phyloP scores from a whole-genome alignment of 1,140 invertebrate species.

The Gonatopus flavifemur region DNA sequence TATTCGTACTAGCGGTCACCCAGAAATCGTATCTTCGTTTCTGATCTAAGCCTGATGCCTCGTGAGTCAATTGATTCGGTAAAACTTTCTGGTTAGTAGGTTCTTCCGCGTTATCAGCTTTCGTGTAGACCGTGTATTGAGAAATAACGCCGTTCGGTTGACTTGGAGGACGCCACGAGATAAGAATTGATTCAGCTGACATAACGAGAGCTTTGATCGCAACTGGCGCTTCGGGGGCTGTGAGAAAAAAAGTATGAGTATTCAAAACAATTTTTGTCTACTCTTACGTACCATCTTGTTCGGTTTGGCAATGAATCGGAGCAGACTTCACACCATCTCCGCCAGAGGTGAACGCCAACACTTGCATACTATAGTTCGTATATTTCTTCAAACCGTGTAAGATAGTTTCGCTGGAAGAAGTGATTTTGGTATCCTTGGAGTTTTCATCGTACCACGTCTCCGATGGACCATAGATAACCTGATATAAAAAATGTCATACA shows the following conservation, averaged over 20 bases:
- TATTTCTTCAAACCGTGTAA: slow-evolving; percentile 90
- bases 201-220: slow-evolving; percentile 91
- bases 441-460: slow-evolving; percentile 92
- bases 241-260: slow-evolving; percentile 25
- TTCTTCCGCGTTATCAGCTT: slow-evolving; percentile 72
- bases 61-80: slow-evolving; percentile 62
- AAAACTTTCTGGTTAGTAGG: slow-evolving; percentile 71
- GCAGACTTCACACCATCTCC: slow-evolving; percentile 92
- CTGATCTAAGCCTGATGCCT: slow-evolving; percentile 80
- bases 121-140: slow-evolving; percentile 91
- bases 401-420: slow-evolving; percentile 88
- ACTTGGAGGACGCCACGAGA: slow-evolving; percentile 90
- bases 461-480: slow-evolving; percentile 88
- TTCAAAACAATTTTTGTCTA: slow-evolving; percentile 7
- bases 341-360: slow-evolving; percentile 89
- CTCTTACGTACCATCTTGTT: slow-evolving; percentile 81
- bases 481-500: slow-evolving; percentile 3
- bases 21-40: slow-evolving; percentile 88
- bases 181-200: slow-evolving; percentile 86
- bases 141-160: slow-evolving; percentile 91
- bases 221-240: slow-evolving; percentile 89
- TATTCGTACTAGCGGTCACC: slow-evolving; percentile 90
- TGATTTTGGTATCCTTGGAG: slow-evolving; percentile 88
- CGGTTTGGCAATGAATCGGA: slow-evolving; percentile 91
- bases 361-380: slow-evolving; percentile 97